Conservation (phyloP, 2,888 invertebrate species). For the Eristalis tenax region DNA sequence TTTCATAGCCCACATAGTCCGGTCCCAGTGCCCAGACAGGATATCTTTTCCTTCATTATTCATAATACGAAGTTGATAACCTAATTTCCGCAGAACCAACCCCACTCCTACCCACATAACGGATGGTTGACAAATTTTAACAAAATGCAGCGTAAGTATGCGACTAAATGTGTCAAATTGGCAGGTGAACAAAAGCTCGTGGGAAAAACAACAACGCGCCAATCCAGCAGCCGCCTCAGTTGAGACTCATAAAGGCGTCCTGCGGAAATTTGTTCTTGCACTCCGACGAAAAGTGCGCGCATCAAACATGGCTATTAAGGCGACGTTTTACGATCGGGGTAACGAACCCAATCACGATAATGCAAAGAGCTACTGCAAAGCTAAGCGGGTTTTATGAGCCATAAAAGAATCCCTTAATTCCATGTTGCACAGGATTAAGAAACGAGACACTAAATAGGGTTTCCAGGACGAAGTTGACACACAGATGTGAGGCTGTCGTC, state of each 20-base stretch:
- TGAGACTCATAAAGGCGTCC: conserved; percentile 23
- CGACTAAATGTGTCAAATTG: neutral
- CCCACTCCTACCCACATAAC: neutral
- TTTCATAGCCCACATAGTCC: neutral
- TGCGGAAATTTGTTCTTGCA: conserved; percentile 18
- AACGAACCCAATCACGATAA: conserved; percentile 63
- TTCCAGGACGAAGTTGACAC: conserved; percentile 25
- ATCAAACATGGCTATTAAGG: conserved; percentile 56
- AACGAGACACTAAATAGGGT: conserved; percentile 36
- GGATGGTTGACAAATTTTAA: neutral
- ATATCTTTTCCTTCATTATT: conserved; percentile 29
- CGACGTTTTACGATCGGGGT: conserved; percentile 46
- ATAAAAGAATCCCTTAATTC: conserved; percentile 58
- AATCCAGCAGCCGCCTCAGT: neutral
- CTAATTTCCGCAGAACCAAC: conserved; percentile 36
- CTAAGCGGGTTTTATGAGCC: conserved; percentile 45
- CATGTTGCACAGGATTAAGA: conserved; percentile 61
- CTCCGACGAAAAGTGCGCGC: conserved; percentile 14
- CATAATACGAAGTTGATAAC: conserved; percentile 32
- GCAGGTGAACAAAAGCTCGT: neutral
- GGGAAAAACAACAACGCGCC: neutral
- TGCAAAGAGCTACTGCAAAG: conserved; percentile 30
- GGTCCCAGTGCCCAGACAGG: neutral
- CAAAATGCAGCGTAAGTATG: conserved; percentile 6
- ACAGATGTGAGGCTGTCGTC: neutral